These are phyloP conservation scores for Poeciliopsis presidionis DNA, from an alignment of 2,797 vertebrate species.

Conservation along the genomic window DNA sequence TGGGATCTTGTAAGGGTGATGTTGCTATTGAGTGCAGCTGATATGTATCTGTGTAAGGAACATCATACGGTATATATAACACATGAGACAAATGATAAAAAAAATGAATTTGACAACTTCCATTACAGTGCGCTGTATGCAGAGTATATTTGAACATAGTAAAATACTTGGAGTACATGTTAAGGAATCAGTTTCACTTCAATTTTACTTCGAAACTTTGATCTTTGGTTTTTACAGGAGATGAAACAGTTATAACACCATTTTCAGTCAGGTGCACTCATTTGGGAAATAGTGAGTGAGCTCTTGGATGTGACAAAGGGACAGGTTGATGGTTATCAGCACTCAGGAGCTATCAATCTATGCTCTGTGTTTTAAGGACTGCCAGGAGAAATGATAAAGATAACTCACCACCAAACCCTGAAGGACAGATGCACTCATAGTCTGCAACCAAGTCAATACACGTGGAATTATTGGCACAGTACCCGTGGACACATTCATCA, in stretches of 20 bases:
- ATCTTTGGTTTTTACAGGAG: constrained; percentile 3
- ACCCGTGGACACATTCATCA: constrained; percentile 80
- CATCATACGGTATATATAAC: not conserved
- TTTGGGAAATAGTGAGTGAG: constrained; percentile 24
- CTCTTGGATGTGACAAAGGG: constrained; percentile 20
- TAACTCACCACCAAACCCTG: constrained; percentile 80
- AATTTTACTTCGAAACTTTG: not conserved
- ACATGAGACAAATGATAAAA: not conserved
- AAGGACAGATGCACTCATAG: constrained; percentile 80
- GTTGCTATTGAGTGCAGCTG: not conserved
- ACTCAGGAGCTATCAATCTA: constrained; percentile 50
- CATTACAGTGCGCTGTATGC: not conserved
- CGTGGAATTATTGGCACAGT: constrained; percentile 82
- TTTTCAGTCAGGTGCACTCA: constrained; percentile 24
- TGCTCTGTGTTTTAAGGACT: constrained; percentile 47
- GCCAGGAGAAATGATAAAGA: constrained; percentile 63
- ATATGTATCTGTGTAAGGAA: not conserved
- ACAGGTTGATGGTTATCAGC: constrained; percentile 40
- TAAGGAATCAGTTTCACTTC: not conserved
- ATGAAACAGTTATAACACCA: constrained; percentile 23
- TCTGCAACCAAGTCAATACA: constrained; percentile 81
- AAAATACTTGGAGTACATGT: not conserved
- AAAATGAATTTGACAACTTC: not conserved
- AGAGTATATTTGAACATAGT: not conserved
- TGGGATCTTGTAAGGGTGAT: constrained; percentile 28